These are phyloP conservation scores for Psophia crepitans DNA, from an alignment of 2,113 vertebrate species.

Conservation along the genomic window DNA sequence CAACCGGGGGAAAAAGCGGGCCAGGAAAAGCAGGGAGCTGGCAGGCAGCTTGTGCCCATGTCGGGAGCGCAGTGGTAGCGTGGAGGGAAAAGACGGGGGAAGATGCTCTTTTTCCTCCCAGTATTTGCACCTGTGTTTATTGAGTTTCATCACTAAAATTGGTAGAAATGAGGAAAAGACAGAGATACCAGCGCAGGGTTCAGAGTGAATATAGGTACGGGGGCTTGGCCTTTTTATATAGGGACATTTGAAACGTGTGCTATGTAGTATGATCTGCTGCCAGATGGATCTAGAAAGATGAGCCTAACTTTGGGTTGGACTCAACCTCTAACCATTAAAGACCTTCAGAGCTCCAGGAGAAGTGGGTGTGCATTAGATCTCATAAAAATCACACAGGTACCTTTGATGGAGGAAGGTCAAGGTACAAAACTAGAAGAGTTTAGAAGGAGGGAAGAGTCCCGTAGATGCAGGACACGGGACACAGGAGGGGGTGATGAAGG, in stretches of 20 bases:
- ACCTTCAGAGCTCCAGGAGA: background rate
- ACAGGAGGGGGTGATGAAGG: background rate
- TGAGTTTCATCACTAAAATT: background rate
- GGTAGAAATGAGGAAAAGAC: background rate
- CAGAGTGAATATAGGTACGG: background rate
- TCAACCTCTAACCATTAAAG: background rate
- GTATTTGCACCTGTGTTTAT: background rate
- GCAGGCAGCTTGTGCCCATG: background rate
- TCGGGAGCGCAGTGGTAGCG: background rate
- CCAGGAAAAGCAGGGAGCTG: background rate
- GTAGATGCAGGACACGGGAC: too few species aligned
- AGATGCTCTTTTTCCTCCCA: background rate
- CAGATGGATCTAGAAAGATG: background rate
- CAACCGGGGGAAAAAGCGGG: background rate
- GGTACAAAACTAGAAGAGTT: background rate
- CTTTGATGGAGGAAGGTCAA: background rate
- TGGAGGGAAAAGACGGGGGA: background rate
- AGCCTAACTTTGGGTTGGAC: background rate
- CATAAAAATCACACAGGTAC: background rate
- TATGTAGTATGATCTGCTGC: background rate
- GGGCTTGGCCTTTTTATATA: background rate
- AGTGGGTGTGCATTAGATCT: background rate
- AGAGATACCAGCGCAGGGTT: background rate
- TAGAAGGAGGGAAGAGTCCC: background rate
- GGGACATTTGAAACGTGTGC: background rate